phyloP scores from a whole-genome alignment of 2,113 vertebrate species.

The Upupa epops region DNA sequence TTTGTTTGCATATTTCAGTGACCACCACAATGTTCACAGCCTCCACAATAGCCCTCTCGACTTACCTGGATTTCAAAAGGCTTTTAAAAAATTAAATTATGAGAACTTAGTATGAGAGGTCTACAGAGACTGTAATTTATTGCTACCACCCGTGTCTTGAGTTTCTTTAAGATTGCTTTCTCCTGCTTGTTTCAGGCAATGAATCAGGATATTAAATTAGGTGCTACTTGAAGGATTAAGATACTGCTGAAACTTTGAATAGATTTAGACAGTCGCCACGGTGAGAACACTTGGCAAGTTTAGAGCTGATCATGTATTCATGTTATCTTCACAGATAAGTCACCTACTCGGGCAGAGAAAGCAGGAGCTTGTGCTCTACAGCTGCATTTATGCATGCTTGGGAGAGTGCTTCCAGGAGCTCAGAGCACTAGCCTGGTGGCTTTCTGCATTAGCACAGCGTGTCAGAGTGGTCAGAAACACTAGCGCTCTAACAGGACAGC shows the following conservation, averaged over 20 bases:
- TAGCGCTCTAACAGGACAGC: not conserved
- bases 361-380: not conserved
- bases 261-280: not conserved
- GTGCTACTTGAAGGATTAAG: not conserved
- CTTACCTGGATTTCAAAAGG: not conserved
- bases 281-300: not conserved
- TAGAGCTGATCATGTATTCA: not conserved
- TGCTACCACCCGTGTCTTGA: not conserved
- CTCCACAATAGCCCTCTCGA: not conserved
- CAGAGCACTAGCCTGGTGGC: not conserved
- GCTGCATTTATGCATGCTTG: not conserved
- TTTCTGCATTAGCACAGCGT: not conserved
- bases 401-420: not conserved
- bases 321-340: not conserved
- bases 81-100: not conserved
- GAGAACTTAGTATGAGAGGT: not conserved
- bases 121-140: not conserved
- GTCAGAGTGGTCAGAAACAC: fast-evolving
- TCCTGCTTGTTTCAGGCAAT: not conserved
- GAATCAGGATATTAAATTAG: conserved; percentile 20
- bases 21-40: not conserved
- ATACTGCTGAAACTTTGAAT: not conserved
- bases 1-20: not conserved
- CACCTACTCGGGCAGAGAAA: not conserved
- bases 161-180: not conserved